Evolutionary conservation across 2,113 vertebrate genomes (phyloP), one percentile per base, ranked within the genome.

Genomic region (Centropus unirufus): DNA sequence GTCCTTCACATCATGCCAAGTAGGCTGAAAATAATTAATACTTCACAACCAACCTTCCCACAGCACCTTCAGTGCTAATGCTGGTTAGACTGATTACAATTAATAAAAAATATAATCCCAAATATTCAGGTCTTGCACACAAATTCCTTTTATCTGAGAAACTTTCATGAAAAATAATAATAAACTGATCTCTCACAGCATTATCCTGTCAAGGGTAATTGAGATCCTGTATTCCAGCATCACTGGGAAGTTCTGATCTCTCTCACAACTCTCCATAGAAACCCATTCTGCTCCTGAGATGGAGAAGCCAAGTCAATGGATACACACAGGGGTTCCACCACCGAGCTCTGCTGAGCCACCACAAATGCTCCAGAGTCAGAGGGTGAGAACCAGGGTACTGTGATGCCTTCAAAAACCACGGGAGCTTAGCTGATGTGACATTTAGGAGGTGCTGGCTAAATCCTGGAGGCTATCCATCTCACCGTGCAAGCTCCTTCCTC

Each of bases 11-110:
- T 90, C 74, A 81, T 14, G 39, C 68, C 75, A 96, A 64, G 78
- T 4, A 90, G 55, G 77, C 47, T 81, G 92, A 86, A 89, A 94
- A 90, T 78, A 95, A 92, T 95, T 90, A 90, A 86, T 55, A 80
- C 68, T 29, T 89, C 52, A 72, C 75, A 74, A 92, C 54, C 59
- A 91, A 77, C 32, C 55, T 86, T 83, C 79, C 68, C 90, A 93
- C 78, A 75, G 55, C 85, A 86, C 44, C 49, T 87, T 89, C 74
- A 79, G 46, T 85, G 36, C 19, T 79, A 62, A 36, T 36, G 63
- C 34, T 90, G 51, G 89, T 95, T 69, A 80, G 39, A 70, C 58
- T 67, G 67, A 63, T 67, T 59, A 66, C 23, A 86, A 62, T 80
- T 66, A 93, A 83, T 47, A 90, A 34, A 63, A 90, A 90, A 27